These are phyloP conservation scores for Euspilapteryx auroguttella DNA, from an alignment of 2,888 invertebrate genomes.

Conservation along the genomic window DNA sequence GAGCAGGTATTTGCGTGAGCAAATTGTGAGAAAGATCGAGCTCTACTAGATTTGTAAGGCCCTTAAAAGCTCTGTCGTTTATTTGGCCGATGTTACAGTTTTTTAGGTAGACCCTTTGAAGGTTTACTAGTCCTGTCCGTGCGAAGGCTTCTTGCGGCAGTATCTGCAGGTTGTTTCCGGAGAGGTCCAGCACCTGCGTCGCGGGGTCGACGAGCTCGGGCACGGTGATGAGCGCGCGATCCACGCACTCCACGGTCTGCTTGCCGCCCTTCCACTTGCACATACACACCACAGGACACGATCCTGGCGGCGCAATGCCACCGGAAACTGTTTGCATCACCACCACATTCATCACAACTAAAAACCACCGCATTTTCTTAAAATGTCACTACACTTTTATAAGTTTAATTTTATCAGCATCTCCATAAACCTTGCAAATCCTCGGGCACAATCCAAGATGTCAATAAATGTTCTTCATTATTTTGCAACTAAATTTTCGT, in stretches of 20 bases:
- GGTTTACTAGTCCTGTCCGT: slow-evolving; percentile 77
- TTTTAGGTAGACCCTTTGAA: slow-evolving; percentile 83
- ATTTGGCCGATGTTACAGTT: slow-evolving; percentile 86
- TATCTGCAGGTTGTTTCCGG: slow-evolving; percentile 83
- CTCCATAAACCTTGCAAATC: neutral
- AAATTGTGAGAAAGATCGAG: slow-evolving; percentile 85
- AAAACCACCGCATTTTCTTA: slow-evolving; percentile 50
- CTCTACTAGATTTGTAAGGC: slow-evolving; percentile 87
- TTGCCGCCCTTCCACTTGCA: slow-evolving; percentile 96
- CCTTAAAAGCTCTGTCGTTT: slow-evolving; percentile 81
- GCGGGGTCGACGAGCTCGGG: slow-evolving; percentile 85
- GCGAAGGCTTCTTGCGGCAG: slow-evolving; percentile 82
- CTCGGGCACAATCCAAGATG: no score
- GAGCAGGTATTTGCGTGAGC: slow-evolving; percentile 77
- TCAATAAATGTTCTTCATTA: no score
- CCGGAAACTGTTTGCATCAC: slow-evolving; percentile 38
- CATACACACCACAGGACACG: slow-evolving; percentile 76
- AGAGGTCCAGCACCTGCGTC: slow-evolving; percentile 89
- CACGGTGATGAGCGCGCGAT: slow-evolving; percentile 79
- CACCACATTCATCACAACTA: slow-evolving; percentile 46
- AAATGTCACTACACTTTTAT: slow-evolving; percentile 16
- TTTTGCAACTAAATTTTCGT: slow-evolving; percentile 24
- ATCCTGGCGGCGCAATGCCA: slow-evolving; percentile 55
- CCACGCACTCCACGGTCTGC: slow-evolving; percentile 88
- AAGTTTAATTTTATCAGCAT: no score